Base-by-base conservation (phyloP, 2,797 vertebrate genomes). In the Poecilia gillii region DNA sequence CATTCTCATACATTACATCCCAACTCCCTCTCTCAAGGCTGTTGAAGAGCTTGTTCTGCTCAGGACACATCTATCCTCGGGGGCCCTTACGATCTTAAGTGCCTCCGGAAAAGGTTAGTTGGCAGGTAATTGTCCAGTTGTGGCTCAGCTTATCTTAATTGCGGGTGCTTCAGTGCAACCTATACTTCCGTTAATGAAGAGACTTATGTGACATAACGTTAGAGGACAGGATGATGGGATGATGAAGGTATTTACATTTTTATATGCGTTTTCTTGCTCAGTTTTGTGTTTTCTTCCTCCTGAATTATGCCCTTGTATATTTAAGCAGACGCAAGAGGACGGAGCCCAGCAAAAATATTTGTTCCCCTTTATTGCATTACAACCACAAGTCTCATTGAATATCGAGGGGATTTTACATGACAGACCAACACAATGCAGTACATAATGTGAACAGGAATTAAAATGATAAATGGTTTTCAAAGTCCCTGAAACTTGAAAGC, bases 81-180 rank as follows among this genome's bases (percentile, higher is more conserved):
- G 89, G 93, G 93, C 93, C 91, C 95, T 95, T 93, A 93, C 83
- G 78, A 93, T 93, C 90, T 94, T 93, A 95, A 95, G 93, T 94
- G 94, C 87, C 91, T 93, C 88, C 91, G 94, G 93, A 94, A 95
- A 96, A 96, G 95, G 95, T 96, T 95, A 94, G 95, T 90, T 91
- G 89, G 90, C 90, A 95, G 93, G 95, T 95, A 96, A 96, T 95
- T 95, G 95, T 95, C 92, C 92, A 94, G 94, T 93, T 94, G 93
- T 90, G 90, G 91, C 91, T 74, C 64, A 87, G 90, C 89, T 95
- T 95, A 95, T 94, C 92, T 94, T 95, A 95, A 96, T 95, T 95
- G 93, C 87, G 80, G 85, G 91, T 92, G 89, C 93, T 95, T 95
- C 85, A 94, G 83, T 80, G 85, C 81, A 86, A 92, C 89, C 85